phyloP scores from a whole-genome alignment of 2,888 invertebrate species.

The Coleophora flavipennella region DNA sequence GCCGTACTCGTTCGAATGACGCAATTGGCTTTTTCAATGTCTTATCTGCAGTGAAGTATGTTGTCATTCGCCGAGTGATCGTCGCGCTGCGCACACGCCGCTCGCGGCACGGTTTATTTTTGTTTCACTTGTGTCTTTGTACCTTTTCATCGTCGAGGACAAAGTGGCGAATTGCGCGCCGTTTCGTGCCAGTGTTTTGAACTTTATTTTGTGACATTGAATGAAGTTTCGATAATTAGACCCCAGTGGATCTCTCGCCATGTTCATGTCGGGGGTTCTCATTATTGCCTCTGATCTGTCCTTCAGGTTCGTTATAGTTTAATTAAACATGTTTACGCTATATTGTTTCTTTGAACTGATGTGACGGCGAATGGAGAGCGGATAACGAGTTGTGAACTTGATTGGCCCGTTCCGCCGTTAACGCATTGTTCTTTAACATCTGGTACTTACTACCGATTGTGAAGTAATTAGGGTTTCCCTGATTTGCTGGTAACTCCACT shows the following conservation, averaged over 20 bases:
- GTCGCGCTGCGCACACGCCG: slow-evolving; percentile 58
- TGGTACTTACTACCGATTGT: slow-evolving; percentile 46
- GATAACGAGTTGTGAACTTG: slow-evolving; percentile 51
- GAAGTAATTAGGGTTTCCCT: slow-evolving; percentile 44
- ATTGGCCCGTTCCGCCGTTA: slow-evolving; percentile 50
- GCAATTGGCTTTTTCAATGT: slow-evolving; percentile 73
- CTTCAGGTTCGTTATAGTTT: slow-evolving; percentile 63
- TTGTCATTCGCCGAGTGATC: slow-evolving; percentile 65
- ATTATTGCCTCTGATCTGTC: slow-evolving; percentile 59
- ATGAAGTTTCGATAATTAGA: slow-evolving; percentile 33
- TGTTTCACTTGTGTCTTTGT: slow-evolving; percentile 58
- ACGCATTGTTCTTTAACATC: slow-evolving; percentile 63
- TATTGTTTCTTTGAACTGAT: slow-evolving; percentile 32
- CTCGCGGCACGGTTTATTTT: slow-evolving; percentile 43
- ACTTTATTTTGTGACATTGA: slow-evolving; percentile 53
- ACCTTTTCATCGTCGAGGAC: slow-evolving; percentile 60
- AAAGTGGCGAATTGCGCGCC: slow-evolving; percentile 60
- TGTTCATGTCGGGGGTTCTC: slow-evolving; percentile 66
- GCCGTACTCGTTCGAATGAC: slow-evolving; percentile 59
- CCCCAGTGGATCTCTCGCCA: slow-evolving; percentile 32
- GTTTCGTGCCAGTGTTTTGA: slow-evolving; percentile 61
- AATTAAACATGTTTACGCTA: slow-evolving; percentile 31
- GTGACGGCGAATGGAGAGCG: slow-evolving; percentile 40
- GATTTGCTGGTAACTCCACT: slow-evolving; percentile 9
- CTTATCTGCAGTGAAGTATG: slow-evolving; percentile 67